Base-by-base conservation (phyloP, 2,888 invertebrate genomes). In the Ligdia adustata region DNA sequence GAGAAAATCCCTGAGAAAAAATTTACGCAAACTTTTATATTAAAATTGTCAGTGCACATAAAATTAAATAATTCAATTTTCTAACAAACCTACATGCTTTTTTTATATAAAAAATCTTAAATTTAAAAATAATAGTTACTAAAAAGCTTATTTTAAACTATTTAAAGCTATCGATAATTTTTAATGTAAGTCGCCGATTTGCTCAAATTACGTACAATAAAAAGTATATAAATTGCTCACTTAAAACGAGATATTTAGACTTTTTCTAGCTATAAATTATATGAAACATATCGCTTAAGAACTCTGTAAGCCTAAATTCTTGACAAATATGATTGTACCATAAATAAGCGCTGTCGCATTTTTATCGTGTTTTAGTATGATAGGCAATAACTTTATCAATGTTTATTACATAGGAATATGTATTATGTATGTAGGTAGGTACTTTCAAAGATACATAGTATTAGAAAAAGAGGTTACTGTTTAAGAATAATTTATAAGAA, bases 361-460 rank as follows among this genome's bases (percentile, higher is more conserved):
- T 57, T 53, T 53, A 55, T 55, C 34, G 34, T 27, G 27, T 29
- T 27, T 48, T 9, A 24, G 31, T 35, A 27, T 43, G 45, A 53
- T 53, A 55, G 54, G 50, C 56, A 60, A 69, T 64, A 59, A 51
- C 54, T 57, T 37, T 60, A 68, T 68, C 28, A 54, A 58, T 61
- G 57, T 66, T 64, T 49, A 55, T 40, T 38, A 54, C 53, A 34
- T n/a, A 2, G 13, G 29, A 12, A 27, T 40, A 58, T 60, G 55
- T 58, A 38, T 54, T 52, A 61, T 57, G 40, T 55, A 60, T 63
- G 14, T 38, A 33, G 48, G 28, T 11, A 37, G 24, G 38, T 24
- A 9, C 39, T 38, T 32, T 6, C 16, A 7, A 14, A 4, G 15
- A 26, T 15, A 15, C 20, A 3, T 38, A 27, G n/a, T 13, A 24